Base-by-base conservation (phyloP, 2,797 vertebrate species). In the Lepus oiostolus region DNA sequence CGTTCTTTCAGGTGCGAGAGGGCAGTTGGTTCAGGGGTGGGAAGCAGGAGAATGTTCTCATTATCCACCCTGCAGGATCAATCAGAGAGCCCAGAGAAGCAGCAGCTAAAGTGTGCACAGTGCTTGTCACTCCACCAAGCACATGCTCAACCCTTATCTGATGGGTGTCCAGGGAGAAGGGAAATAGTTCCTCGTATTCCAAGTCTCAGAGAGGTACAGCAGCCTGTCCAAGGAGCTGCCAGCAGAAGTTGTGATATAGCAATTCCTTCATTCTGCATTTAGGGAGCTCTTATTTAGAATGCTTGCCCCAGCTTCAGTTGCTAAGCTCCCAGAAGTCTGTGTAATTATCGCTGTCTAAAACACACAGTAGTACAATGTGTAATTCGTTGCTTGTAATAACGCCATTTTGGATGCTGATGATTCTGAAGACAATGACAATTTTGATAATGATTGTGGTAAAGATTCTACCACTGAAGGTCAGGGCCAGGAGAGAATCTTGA, bases 311-410 rank as follows among this genome's bases (percentile, higher is more conserved):
- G 72, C 4, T 93, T 91, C 85, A 85, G 74, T 85, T 91, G 87
- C 87, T 88, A 94, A 95, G 70, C 87, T 97, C 75, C 85, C 89
- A 90, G 93, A 96, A 94, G 65, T 82, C 74, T 83, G 50, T 42
- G 42, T 95, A 93, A 94, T 95, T 87, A 95, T 77, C 93, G 76
- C 92, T 97, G 87, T 96, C 93, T 95, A 91, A 96, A 95, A 95
- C 93, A 95, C 17, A 91, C 58, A 96, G 95, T 28, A 95, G 67
- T 76, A 91, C 76, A 93, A 95, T 96, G 38, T 72, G 4, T 89
- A 95, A 95, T 94, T 95, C 91, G 87, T 76, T 96, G 77, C 91
- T 96, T 96, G 95, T 95, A 95, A 94, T 96, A 95, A 96, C 90
- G 35, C 52, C 87, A 87, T 95, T 87, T 88, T 89, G 88, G 80